phyloP scores from a whole-genome alignment of 2,113 vertebrate genomes.

The Brachyhypopomus gauderio region DNA sequence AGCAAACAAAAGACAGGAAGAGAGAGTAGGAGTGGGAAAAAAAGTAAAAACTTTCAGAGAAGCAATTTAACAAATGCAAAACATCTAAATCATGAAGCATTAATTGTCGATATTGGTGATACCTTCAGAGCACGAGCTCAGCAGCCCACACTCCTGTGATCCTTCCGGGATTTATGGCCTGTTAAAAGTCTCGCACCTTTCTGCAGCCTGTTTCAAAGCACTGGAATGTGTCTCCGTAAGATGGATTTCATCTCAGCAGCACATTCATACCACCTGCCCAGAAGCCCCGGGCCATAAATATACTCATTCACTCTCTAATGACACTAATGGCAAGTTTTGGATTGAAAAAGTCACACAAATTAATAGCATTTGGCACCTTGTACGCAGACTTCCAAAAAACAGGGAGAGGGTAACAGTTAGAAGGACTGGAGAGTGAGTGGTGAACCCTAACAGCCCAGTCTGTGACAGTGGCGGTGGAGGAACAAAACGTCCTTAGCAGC shows the following conservation, averaged over 20 bases:
- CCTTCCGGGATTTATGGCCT: background rate
- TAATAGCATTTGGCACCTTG: too few species aligned
- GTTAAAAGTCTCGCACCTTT: conserved; percentile 20
- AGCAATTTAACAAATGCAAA: conserved; percentile 29
- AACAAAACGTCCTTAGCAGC: background rate
- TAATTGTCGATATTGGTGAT: conserved; percentile 30
- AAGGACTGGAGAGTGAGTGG: too few species aligned
- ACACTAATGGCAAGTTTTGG: background rate
- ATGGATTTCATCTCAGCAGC: conserved; percentile 14
- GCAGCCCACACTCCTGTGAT: conserved; percentile 8
- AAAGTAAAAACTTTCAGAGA: conserved; percentile 5
- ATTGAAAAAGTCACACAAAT: conserved; percentile 8
- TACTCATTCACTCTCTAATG: background rate
- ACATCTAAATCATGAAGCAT: conserved; percentile 34
- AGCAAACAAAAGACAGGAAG: background rate
- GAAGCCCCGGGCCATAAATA: background rate
- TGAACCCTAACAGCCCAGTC: too few species aligned
- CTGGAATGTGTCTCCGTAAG: conserved; percentile 21
- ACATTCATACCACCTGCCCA: background rate
- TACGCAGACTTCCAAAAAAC: too few species aligned
- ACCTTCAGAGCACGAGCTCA: conserved; percentile 13
- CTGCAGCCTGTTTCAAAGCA: conserved; percentile 20
- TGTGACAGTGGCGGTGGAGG: background rate
- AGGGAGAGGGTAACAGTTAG: too few species aligned
- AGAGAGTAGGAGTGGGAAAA: background rate